These are phyloP conservation scores for Centropus unirufus DNA, from an alignment of 2,113 vertebrate genomes.

Conservation along the genomic window DNA sequence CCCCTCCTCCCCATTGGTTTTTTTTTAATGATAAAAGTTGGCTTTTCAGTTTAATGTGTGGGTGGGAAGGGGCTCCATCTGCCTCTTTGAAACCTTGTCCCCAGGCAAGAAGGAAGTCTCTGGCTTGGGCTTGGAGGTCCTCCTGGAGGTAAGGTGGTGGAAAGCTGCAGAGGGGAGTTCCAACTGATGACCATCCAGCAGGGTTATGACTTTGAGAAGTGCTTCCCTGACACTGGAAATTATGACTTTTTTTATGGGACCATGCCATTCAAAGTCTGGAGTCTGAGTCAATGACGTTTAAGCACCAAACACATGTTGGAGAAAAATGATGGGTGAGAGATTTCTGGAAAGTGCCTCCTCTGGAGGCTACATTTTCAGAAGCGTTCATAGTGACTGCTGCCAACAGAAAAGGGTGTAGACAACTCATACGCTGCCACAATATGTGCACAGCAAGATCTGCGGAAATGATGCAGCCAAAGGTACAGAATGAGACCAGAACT, in stretches of 20 bases:
- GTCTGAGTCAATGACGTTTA: not conserved
- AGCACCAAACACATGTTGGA: not conserved
- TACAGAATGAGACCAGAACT: conserved; percentile 4
- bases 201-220: not conserved
- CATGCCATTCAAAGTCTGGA: fast-evolving
- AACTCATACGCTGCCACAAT: not conserved
- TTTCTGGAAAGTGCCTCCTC: conserved; percentile 20
- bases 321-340: conserved; percentile 1
- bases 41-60: conserved; percentile 13
- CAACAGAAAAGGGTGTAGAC: conserved; percentile 36
- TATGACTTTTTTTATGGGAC: not conserved
- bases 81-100: not conserved
- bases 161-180: not conserved
- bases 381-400: conserved; percentile 8
- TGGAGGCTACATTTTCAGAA: conserved; percentile 37
- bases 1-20: no score
- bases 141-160: not conserved
- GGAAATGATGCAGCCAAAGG: not conserved
- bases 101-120: not conserved
- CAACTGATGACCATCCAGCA: not conserved
- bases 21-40: not conserved
- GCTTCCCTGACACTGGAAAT: not conserved
- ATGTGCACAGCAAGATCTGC: not conserved
- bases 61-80: not conserved
- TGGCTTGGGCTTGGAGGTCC: not conserved